phyloP scores from a whole-genome alignment of 2,888 invertebrate species.

The Heliconius charithonia region DNA sequence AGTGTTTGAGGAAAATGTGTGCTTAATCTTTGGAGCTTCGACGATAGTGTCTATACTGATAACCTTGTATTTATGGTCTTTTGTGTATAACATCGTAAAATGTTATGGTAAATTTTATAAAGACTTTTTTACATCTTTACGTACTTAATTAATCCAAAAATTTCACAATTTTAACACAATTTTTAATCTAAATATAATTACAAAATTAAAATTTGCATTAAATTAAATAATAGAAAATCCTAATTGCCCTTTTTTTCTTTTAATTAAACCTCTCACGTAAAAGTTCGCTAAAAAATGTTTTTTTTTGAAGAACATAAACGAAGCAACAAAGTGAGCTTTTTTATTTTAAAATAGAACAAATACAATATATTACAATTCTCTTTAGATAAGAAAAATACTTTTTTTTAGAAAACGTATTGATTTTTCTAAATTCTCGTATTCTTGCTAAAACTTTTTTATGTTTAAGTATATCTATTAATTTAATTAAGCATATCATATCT shows the following conservation, averaged over 20 bases:
- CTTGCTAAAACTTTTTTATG: too few relatives aligned
- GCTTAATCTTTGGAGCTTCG: slow-evolving; percentile 18
- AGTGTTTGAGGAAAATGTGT: slow-evolving; percentile 22
- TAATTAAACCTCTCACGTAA: slow-evolving; percentile 1
- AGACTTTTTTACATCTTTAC: not conserved
- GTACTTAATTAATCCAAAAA: not conserved
- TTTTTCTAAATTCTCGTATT: too few relatives aligned
- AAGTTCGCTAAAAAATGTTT: not conserved
- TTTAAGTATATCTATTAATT: too few relatives aligned
- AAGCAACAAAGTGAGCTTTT: not conserved
- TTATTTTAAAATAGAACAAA: not conserved
- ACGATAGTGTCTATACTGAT: not conserved
- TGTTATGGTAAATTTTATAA: not conserved
- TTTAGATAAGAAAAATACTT: too few relatives aligned
- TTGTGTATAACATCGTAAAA: not conserved
- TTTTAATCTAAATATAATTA: not conserved
- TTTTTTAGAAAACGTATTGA: too few relatives aligned
- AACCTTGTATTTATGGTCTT: not conserved
- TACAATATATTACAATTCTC: not conserved
- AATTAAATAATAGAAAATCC: too few relatives aligned
- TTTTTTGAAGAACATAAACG: not conserved
- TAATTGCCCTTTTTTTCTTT: not conserved
- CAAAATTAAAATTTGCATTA: too few relatives aligned
- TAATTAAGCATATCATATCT: too few relatives aligned
- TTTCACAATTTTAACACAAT: not conserved